These are phyloP conservation scores for Macroglossus sobrinus DNA, from an alignment of 2,113 vertebrate species.

Conservation along the genomic window DNA sequence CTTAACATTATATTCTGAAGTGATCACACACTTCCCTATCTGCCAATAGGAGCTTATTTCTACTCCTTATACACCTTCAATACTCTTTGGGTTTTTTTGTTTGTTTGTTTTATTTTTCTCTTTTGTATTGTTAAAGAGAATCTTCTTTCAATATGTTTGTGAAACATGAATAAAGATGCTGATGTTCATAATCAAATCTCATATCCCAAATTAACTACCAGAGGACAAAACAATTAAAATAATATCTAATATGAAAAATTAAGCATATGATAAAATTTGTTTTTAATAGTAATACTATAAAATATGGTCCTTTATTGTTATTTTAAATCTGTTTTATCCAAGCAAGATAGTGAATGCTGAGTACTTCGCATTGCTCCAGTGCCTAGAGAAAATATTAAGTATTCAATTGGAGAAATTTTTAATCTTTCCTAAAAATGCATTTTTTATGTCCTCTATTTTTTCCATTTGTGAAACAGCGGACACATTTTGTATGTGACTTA, in stretches of 20 bases:
- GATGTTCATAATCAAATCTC: neutral
- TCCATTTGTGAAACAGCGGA: conserved; percentile 16
- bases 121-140: neutral
- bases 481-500: neutral
- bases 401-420: neutral
- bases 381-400: neutral
- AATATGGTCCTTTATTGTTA: neutral
- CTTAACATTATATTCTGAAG: neutral
- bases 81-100: neutral
- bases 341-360: neutral
- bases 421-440: neutral
- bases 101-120: neutral
- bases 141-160: neutral
- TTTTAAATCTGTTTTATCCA: neutral
- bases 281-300: neutral
- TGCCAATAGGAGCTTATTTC: neutral
- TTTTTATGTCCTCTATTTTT: neutral
- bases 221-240: neutral
- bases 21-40: neutral
- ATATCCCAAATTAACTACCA: neutral
- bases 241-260: neutral
- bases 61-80: neutral
- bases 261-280: neutral
- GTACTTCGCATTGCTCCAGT: neutral
- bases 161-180: neutral